phyloP scores from a whole-genome alignment of 2,888 invertebrate genomes.

The Ectemnius lituratus region DNA sequence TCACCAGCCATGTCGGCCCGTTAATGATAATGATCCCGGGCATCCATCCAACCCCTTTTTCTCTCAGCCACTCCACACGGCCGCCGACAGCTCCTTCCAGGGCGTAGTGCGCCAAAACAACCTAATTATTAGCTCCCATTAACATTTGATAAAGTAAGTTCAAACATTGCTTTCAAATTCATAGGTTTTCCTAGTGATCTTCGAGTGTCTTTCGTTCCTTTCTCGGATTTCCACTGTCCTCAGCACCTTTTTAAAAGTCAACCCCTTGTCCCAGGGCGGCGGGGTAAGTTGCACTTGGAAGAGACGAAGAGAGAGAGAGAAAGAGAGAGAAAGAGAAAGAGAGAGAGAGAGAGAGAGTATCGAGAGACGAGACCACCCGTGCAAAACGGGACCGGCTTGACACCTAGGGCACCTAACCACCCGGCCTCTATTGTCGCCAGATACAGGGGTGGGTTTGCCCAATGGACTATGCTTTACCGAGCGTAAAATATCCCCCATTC shows the following conservation, averaged over 20 bases:
- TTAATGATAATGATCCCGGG: slow-evolving; percentile 69
- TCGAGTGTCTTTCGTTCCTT: neutral
- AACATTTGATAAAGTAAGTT: slow-evolving; percentile 3
- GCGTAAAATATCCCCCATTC: slow-evolving; percentile 74
- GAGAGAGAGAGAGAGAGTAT: slow-evolving; percentile 43
- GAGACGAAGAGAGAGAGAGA: slow-evolving; percentile 5
- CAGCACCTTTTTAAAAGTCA: slow-evolving; percentile 27
- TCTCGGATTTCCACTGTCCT: slow-evolving; percentile 13
- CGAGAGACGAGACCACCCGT: slow-evolving; percentile 61
- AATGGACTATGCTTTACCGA: slow-evolving; percentile 72
- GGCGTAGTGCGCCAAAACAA: slow-evolving; percentile 28
- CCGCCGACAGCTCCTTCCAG: neutral
- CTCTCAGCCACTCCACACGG: slow-evolving; percentile 8
- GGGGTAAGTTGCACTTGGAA: slow-evolving; percentile 43
- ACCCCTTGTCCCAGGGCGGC: slow-evolving; percentile 40
- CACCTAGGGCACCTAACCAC: slow-evolving; percentile 66
- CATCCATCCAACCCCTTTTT: slow-evolving; percentile 44
- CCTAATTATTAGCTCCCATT: slow-evolving; percentile 25
- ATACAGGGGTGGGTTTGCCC: slow-evolving; percentile 52
- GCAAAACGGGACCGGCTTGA: slow-evolving; percentile 71
- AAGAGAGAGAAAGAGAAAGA: neutral
- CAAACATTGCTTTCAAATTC: too few species aligned
- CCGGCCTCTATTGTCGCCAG: slow-evolving; percentile 55
- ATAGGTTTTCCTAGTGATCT: too few species aligned
- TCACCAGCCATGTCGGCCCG: slow-evolving; percentile 44